A percentile compares a stretch with the other conserved stretches of the same genome.
Conservation (phyloP, 2,888 invertebrate genomes). For the Ethmia dodecea region DNA sequence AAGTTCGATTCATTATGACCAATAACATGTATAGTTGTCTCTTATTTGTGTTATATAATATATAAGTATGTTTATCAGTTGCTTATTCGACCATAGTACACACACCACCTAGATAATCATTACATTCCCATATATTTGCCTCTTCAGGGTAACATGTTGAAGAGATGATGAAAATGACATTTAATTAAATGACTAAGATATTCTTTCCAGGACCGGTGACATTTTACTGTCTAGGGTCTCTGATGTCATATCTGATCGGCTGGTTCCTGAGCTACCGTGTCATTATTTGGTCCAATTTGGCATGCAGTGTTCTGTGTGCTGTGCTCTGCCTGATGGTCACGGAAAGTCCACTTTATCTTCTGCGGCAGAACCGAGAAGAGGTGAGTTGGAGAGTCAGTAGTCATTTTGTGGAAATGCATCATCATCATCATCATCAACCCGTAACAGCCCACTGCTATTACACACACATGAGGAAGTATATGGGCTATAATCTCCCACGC, state of each 20-base stretch:
- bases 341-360: constrained; percentile 55
- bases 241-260: constrained; percentile 50
- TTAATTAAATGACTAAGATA: too few species aligned
- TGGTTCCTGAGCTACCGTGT: constrained; percentile 45
- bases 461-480: background rate
- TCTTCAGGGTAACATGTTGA: background rate
- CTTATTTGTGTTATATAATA: too few species aligned
- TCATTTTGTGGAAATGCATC: background rate
- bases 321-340: constrained; percentile 37
- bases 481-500: background rate
- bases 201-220: constrained; percentile 28
- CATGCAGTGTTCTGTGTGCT: constrained; percentile 30
- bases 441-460: too few species aligned
- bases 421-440: too few species aligned
- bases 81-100: too few species aligned
- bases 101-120: too few species aligned
- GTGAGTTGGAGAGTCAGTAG: constrained; percentile 26
- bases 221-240: constrained; percentile 39
- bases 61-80: too few species aligned
- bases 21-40: too few species aligned
- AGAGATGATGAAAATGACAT: too few species aligned
- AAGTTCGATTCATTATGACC: too few species aligned
- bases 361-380: constrained; percentile 55
- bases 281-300: constrained; percentile 50
- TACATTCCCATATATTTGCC: too few species aligned